Evolutionary conservation across 2,888 invertebrate species (phyloP), one percentile per base, ranked within the genome.

Genomic region (Epirrhoe tristata): DNA sequence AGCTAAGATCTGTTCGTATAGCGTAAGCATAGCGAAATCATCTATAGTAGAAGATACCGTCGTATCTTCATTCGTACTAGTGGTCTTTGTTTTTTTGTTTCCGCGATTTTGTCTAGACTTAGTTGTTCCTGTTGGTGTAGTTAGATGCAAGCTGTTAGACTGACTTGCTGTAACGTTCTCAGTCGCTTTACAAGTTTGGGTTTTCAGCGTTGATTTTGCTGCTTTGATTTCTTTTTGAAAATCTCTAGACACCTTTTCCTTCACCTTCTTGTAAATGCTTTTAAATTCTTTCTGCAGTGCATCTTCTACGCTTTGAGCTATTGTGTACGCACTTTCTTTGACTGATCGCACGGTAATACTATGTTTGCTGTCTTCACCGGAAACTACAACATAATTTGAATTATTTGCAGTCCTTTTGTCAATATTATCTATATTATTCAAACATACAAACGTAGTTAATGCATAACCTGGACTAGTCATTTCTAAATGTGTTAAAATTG

Each of bases 1-100:
- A 10, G 79, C 58, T 14, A 89, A 67, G 24, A 87, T 77, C 54
- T 85, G 73, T 66, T 89, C 90, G 57, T 81, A 85, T 46, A 86
- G 58, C 8, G 81, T 80, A 6, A 88, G 73, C 82, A 88, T 81
- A 36, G 75, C 71, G 58, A 77, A 84, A 53, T 90, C 88, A 50
- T 87, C 87, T 12, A 74, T 70, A 0, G 81, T 76, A 43, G 77
- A 69, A 31, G 71, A 66, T 32, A 59, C 0, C 12, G 65, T 57
- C 34, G 51, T 52, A 8, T 8, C 55, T 4, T 66, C 12, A 12
- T 59, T 51, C 48, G 64, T 70, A 1, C 58, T 32, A n/a, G 71
- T 69, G 51, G 64, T 52, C 53, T 64, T 59, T 14, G 66, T 43
- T 14, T 39, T 53, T 53, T 67, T 69, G 12, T 57, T n/a, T 12